phyloP scores from a whole-genome alignment of 2,888 invertebrate species.

The Myathropa florea region DNA sequence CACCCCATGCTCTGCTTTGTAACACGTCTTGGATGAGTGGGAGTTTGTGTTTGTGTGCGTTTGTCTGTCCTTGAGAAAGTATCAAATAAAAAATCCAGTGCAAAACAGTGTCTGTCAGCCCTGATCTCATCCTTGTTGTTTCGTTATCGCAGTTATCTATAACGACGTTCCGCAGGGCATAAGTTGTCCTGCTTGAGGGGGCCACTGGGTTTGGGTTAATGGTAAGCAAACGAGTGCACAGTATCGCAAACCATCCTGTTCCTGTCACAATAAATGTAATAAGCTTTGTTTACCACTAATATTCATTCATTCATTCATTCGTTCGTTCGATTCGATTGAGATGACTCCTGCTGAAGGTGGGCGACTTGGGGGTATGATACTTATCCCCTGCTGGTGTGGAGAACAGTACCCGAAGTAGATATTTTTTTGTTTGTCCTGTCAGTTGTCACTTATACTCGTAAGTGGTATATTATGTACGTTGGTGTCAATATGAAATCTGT shows the following conservation, averaged over 20 bases:
- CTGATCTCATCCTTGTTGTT: constrained; percentile 18
- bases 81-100: constrained; percentile 37
- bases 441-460: constrained; percentile 3
- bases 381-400: neutral
- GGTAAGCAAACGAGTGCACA: constrained; percentile 23
- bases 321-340: constrained; percentile 16
- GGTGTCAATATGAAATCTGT: constrained; percentile 41
- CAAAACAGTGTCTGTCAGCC: constrained; percentile 26
- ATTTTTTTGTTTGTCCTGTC: constrained; percentile 24
- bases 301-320: constrained; percentile 24
- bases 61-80: constrained; percentile 2
- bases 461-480: neutral
- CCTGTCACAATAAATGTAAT: constrained; percentile 75
- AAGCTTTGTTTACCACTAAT: constrained; percentile 77
- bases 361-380: neutral
- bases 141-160: constrained; percentile 63
- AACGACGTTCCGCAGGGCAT: constrained; percentile 41
- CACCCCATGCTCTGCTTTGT: neutral
- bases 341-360: constrained; percentile 15
- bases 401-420: neutral
- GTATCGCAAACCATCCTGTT: constrained; percentile 72
- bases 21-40: neutral
- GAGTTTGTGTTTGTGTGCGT: constrained; percentile 14
- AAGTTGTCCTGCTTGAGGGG: neutral
- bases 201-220: neutral